These are phyloP conservation scores for Hypercompe scribonia DNA, from an alignment of 2,888 invertebrate species.

Conservation along the genomic window DNA sequence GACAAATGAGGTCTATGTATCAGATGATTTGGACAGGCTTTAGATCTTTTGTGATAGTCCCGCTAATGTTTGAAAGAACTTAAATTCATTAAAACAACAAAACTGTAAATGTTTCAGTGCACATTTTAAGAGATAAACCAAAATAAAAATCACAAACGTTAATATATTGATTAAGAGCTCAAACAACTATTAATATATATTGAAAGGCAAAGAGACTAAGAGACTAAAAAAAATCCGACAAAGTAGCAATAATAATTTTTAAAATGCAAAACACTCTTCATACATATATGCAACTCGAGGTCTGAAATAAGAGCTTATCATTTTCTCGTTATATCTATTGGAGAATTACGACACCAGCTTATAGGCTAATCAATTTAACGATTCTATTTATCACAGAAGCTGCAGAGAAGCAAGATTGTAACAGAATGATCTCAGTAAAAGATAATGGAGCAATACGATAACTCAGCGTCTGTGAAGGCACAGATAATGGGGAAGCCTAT, in stretches of 20 bases:
- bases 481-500: slow-evolving; percentile 9
- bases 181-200: too few relatives aligned
- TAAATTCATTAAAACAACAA: too few relatives aligned
- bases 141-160: too few relatives aligned
- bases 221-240: too few relatives aligned
- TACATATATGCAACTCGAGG: not conserved
- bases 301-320: not conserved
- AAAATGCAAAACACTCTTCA: not conserved
- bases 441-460: slow-evolving; percentile 12
- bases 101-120: too few relatives aligned
- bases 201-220: too few relatives aligned
- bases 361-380: not conserved
- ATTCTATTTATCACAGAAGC: not conserved
- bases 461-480: not conserved
- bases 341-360: not conserved
- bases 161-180: too few relatives aligned
- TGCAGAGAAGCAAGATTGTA: not conserved
- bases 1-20: too few relatives aligned
- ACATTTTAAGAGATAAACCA: too few relatives aligned
- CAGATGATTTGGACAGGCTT: too few relatives aligned
- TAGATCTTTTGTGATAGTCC: too few relatives aligned
- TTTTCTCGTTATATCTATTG: not conserved
- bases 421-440: slow-evolving; percentile 8
- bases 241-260: not conserved
- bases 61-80: too few relatives aligned